Conservation (phyloP, 2,888 invertebrate genomes). For the Agrochola macilenta region DNA sequence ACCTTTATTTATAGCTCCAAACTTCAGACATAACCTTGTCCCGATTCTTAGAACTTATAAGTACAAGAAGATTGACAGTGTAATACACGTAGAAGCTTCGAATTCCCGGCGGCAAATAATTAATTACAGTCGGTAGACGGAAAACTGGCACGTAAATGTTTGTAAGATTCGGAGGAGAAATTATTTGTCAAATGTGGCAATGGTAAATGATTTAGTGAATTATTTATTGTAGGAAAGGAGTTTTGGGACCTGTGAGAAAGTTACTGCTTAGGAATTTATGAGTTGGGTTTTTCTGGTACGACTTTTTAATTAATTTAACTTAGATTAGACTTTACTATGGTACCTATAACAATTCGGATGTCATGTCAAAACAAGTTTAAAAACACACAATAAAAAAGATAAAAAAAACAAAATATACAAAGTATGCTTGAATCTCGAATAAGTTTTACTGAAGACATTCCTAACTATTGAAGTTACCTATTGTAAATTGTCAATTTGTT, state of each 20-base stretch:
- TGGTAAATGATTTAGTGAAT: conserved; percentile 29
- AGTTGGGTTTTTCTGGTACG: neutral
- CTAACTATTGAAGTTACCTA: neutral
- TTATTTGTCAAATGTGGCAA: conserved; percentile 42
- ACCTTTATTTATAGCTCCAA: neutral
- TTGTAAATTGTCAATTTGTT: neutral
- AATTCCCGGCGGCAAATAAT: conserved; percentile 45
- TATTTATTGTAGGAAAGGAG: neutral
- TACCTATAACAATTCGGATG: too few relatives aligned
- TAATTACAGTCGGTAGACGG: conserved; percentile 39
- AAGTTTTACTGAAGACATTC: neutral
- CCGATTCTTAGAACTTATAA: neutral
- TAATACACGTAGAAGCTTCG: conserved; percentile 32
- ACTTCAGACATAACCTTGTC: neutral
- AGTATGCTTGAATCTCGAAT: neutral
- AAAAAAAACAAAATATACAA: neutral
- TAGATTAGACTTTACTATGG: neutral
- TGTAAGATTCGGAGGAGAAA: conserved; percentile 21
- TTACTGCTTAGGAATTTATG: neutral
- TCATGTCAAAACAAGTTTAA: neutral
- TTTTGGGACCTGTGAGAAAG: neutral
- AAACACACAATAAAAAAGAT: neutral
- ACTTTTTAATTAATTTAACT: neutral
- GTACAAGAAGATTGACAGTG: conserved; percentile 22
- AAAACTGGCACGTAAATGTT: conserved; percentile 26